These are phyloP conservation scores for Eumeta japonica DNA, from an alignment of 1,140 invertebrate genomes.

Conservation along the genomic window DNA sequence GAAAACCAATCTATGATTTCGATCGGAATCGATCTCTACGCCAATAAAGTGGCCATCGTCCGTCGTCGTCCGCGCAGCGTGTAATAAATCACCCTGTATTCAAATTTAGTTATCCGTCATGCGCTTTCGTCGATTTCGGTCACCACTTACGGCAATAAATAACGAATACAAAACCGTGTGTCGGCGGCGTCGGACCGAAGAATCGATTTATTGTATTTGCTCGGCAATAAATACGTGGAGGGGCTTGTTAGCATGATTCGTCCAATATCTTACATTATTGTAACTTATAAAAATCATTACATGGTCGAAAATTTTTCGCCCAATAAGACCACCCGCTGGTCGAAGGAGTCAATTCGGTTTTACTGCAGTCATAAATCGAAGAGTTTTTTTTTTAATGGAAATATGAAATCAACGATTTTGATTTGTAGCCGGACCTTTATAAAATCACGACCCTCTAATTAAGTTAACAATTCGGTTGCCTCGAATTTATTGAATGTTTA, in stretches of 20 bases:
- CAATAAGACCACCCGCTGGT: constrained; percentile 20
- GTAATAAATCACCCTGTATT: neutral
- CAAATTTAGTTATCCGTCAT: constrained; percentile 1
- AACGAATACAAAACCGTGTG: too few relatives aligned
- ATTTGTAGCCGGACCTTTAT: too few relatives aligned
- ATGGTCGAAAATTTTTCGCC: constrained; percentile 21
- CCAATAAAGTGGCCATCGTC: neutral
- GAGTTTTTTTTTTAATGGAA: too few relatives aligned
- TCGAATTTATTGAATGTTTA: too few relatives aligned
- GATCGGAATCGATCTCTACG: constrained; percentile 1
- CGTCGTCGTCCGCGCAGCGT: neutral
- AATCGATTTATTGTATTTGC: constrained; percentile 29
- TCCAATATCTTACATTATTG: too few relatives aligned
- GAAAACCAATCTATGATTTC: too few relatives aligned
- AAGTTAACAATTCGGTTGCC: too few relatives aligned
- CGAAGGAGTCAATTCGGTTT: neutral
- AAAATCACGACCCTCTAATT: too few relatives aligned
- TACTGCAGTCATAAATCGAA: neutral
- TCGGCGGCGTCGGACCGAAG: too few relatives aligned
- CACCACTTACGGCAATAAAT: too few relatives aligned
- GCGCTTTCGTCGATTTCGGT: neutral
- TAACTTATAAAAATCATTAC: constrained; percentile 30
- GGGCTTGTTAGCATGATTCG: constrained; percentile 27
- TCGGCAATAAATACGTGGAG: constrained; percentile 32
- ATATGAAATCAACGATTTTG: too few relatives aligned